phyloP scores from a whole-genome alignment of 2,797 vertebrate genomes.

The Pagetopsis macropterus region DNA sequence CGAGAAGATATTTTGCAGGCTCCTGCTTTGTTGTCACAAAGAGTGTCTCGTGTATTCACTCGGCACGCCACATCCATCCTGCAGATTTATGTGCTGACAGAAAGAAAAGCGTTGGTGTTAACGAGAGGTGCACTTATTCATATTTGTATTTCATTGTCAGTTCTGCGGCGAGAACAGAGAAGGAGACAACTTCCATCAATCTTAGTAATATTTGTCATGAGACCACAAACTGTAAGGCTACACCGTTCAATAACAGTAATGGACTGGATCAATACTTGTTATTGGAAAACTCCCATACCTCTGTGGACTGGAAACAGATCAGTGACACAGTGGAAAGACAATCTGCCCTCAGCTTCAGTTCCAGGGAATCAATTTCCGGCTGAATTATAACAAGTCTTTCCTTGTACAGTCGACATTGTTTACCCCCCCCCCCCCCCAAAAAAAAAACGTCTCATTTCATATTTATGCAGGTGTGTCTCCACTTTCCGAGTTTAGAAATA shows the following conservation, averaged over 20 bases:
- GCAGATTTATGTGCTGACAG: conserved; percentile 42
- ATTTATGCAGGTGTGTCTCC: conserved; percentile 6
- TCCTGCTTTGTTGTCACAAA: conserved; percentile 14
- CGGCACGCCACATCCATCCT: conserved; percentile 10
- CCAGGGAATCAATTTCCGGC: conserved; percentile 41
- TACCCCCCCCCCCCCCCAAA: background rate
- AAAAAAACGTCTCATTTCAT: conserved; percentile 4
- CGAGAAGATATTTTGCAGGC: conserved; percentile 11
- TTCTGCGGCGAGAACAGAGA: background rate
- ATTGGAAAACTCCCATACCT: conserved; percentile 48
- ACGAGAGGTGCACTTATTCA: conserved; percentile 20
- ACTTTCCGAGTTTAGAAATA: background rate
- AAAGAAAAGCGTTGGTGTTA: conserved; percentile 26
- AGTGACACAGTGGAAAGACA: conserved; percentile 15
- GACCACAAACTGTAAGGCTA: conserved; percentile 31
- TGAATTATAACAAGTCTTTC: conserved; percentile 29
- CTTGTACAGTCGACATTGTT: conserved; percentile 19
- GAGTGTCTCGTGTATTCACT: background rate
- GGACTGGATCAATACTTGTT: conserved; percentile 51
- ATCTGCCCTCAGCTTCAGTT: conserved; percentile 41
- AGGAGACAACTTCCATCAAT: background rate
- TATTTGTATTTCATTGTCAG: conserved; percentile 25
- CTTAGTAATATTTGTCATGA: conserved; percentile 23
- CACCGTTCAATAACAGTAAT: conserved; percentile 47
- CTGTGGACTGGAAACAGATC: conserved; percentile 38